Base-by-base conservation (phyloP, 35 echinoderm and acorn worm species). In the Anneissia japonica region DNA sequence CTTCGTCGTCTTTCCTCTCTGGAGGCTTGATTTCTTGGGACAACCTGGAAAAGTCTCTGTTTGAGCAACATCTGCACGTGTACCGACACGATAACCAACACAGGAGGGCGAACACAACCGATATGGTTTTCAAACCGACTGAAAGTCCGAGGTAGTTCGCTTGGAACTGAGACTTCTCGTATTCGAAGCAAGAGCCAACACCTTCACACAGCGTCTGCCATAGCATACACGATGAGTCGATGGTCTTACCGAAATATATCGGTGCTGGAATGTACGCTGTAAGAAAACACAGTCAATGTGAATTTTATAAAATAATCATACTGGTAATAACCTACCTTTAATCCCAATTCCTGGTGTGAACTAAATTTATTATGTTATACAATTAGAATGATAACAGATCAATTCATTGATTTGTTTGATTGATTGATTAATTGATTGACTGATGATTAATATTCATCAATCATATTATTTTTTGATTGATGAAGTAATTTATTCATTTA, bases 131-230 rank as follows among this genome's bases (percentile, higher is more conserved):
- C 36, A 81, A n/a, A 6, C 79, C 79, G 2, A 39, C 9, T 6
- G 35, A 38, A 3, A 81, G 38, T 0, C 79, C 79, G 36, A 81
- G 38, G 23, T 81, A 81, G 79, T 38, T 39, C 3, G 38, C 35
- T 3, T 39, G 35, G 37, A 81, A 38, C 17, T 39, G 79, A 5
- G 9, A 26, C 30, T 38, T 36, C n/a, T 81, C 79, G 36, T 81
- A 81, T 40, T 81, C 79, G 16, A 81, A 39, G 79, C 79, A 81
- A 26, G 79, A 36, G 38, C 79, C 79, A 30, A 37, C 79, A 39
- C 38, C 37, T 81, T 81, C 79, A 81, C 79, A 81, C 11, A 38
- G 79, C 13, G 35, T 81, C 26, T 81, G 35, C 79, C 79, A 81
- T 30, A 81, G 14, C 36, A 81, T 37, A 28, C 79, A 81, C 7